Base-by-base conservation (phyloP, 2,797 vertebrate genomes). In the Phalloptychus januarius region DNA sequence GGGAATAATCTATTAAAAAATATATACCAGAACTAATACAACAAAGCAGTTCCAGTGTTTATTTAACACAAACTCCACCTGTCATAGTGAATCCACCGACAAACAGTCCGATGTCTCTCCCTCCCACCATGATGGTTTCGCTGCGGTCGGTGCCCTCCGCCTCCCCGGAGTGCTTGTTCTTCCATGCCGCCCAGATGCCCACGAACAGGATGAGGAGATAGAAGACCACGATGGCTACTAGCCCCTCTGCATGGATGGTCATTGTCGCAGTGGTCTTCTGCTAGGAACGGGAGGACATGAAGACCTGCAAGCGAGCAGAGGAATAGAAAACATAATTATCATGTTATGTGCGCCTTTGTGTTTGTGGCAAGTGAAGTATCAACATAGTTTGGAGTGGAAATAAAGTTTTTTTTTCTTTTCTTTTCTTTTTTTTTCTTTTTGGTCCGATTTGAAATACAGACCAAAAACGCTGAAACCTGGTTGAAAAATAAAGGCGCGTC, bases 21-120 rank as follows among this genome's bases (percentile, higher is more conserved):
- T 28, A 33, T 33, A 11, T 10, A 0, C 33, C 7, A 20, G 33
- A 20, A 33, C 15, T 38, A 10, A 8, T 1, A 23, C 3, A 23
- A 65, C 33, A 65, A 65, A 36, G 2, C 16, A 38, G 61, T 10
- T 31, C 5, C 13, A 20, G 61, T 38, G 31, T 63, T 63, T 38
- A 63, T 16, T 63, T 18, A 23, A 28, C n/a, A 38, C 7, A 82
- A 80, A 80, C 61, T 71, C 86, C 69, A 99, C 98, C 98, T 40
- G 98, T 99, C 98, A 99, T 99, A 16, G 98, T 99, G 86, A 99
- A 99, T 89, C 95, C 98, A 58, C 98, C 98, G 71, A 99, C 98
- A 78, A 99, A 95, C 86, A 99, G 93, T 52, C 98, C 98, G 72
- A 99, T 99, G 83, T 99, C 98, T 88, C 98, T 96, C 74, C 98